These are phyloP conservation scores for Chloebia gouldiae DNA, from an alignment of 2,113 vertebrate genomes.

Conservation along the genomic window DNA sequence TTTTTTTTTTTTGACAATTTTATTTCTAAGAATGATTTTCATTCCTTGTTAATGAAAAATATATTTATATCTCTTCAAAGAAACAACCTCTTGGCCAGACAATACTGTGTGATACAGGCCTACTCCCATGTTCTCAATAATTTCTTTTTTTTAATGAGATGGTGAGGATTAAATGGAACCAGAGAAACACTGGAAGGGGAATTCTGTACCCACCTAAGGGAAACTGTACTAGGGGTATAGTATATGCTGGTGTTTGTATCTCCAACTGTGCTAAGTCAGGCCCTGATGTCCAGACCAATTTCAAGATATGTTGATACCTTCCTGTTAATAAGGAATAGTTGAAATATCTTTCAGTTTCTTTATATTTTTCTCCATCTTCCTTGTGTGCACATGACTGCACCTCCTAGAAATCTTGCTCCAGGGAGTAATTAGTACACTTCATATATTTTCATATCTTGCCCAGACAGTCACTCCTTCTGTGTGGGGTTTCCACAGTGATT, in stretches of 20 bases:
- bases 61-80: background rate
- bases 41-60: background rate
- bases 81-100: background rate
- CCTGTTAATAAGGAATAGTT: background rate
- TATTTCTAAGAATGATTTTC: background rate
- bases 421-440: background rate
- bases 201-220: background rate
- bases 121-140: fast-evolving
- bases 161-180: background rate
- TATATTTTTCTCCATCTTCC: background rate
- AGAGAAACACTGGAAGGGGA: background rate
- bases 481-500: background rate
- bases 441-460: background rate
- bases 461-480: background rate
- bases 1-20: background rate
- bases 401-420: background rate
- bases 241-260: background rate
- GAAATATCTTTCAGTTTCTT: background rate
- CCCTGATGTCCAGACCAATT: background rate
- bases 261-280: background rate
- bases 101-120: background rate
- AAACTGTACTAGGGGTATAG: background rate
- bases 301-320: background rate
- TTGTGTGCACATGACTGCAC: background rate
- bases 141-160: background rate